Conservation (phyloP, 2,797 vertebrate genomes). For the Scyliorhinus canicula region DNA sequence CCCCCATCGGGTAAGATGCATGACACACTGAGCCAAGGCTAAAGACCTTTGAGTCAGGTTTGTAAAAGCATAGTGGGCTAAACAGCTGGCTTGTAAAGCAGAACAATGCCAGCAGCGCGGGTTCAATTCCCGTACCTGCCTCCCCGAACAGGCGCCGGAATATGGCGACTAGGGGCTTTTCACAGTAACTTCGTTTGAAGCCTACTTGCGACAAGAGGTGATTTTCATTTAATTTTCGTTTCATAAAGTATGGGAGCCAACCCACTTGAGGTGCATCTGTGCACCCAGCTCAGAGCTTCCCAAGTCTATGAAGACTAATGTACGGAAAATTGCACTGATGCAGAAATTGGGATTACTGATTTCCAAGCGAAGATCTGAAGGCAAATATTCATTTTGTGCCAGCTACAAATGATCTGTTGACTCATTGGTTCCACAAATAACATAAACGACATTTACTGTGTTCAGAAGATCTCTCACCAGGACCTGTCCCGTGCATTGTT, state of each 20-base stretch:
- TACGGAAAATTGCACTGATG: not conserved
- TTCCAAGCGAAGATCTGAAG: not conserved
- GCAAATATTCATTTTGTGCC: not conserved
- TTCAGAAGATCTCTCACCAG: not conserved
- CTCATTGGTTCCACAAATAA: not conserved
- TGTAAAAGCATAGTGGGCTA: too few relatives aligned
- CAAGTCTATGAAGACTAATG: not conserved
- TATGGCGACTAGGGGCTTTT: too few relatives aligned
- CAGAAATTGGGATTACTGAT: not conserved
- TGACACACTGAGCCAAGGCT: not conserved
- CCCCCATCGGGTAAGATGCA: too few relatives aligned
- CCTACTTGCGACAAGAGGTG: too few relatives aligned
- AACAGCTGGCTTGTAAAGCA: too few relatives aligned
- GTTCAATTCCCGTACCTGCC: too few relatives aligned
- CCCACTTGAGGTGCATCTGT: not conserved
- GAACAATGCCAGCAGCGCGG: too few relatives aligned
- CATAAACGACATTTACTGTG: not conserved
- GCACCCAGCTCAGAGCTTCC: not conserved
- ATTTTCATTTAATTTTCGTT: too few relatives aligned
- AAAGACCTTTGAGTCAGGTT: not conserved
- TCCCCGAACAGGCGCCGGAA: too few relatives aligned
- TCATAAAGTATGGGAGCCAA: not conserved
- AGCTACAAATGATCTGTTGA: not conserved
- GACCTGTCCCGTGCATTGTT: not conserved
- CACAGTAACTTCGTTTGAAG: too few relatives aligned